These are phyloP conservation scores for Pipistrellus kuhlii DNA, from an alignment of 2,797 vertebrate genomes.

Conservation along the genomic window DNA sequence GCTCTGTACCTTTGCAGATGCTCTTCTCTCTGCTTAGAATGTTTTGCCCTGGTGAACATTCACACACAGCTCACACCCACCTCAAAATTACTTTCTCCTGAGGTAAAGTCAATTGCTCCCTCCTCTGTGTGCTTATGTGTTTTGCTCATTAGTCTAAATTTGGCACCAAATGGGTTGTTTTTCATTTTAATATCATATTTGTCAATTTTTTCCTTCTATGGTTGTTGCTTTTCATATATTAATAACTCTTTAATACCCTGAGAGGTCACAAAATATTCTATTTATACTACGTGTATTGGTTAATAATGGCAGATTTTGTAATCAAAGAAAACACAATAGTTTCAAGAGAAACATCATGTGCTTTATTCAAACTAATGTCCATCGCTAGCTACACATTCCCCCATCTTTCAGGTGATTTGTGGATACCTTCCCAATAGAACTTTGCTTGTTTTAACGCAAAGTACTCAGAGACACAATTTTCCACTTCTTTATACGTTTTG, in stretches of 20 bases:
- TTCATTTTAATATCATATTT: background rate
- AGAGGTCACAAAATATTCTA: background rate
- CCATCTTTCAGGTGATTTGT: too few species aligned
- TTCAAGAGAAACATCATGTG: too few species aligned
- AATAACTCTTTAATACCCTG: background rate
- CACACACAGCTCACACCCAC: background rate
- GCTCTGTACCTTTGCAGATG: background rate
- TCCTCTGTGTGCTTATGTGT: background rate
- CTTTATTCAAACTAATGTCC: too few species aligned
- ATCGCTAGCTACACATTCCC: too few species aligned
- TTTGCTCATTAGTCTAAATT: conserved; percentile 2
- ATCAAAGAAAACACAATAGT: too few species aligned
- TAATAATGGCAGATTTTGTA: too few species aligned
- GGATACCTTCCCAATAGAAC: too few species aligned
- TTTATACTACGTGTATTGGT: too few species aligned
- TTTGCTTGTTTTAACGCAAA: too few species aligned
- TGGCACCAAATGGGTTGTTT: background rate
- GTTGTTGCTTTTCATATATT: background rate
- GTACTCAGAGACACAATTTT: too few species aligned
- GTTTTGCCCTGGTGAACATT: background rate
- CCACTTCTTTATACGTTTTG: too few species aligned
- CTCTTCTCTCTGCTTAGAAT: background rate
- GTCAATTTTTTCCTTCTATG: background rate
- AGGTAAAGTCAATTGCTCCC: background rate
- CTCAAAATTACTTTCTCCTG: background rate